A percentile compares a stretch with the other conserved stretches of the same genome.
Evolutionary conservation across 1,140 invertebrate species (phyloP).

Genomic region (Drosophila bifasciata): DNA sequence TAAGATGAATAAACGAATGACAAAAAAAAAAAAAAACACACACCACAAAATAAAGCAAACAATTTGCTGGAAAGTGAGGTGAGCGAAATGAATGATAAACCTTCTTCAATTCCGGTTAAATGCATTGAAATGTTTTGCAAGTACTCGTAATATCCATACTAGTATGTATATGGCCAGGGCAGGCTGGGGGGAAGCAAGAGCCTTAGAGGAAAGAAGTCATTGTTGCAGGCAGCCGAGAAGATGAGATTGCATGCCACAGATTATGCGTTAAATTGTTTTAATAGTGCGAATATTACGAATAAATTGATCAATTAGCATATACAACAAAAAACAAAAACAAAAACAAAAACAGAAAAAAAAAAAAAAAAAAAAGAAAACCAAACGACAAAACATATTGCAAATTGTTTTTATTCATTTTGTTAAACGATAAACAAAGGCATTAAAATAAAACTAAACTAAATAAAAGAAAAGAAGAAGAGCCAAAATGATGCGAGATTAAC

Average conservation of each 20-base stretch:
- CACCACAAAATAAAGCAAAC: slow-evolving; percentile 3
- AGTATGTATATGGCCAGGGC: slow-evolving; percentile 27
- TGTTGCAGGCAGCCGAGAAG: slow-evolving; percentile 1
- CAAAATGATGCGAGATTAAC: slow-evolving; percentile 12
- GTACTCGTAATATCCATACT: slow-evolving; percentile 38
- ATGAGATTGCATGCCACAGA: slow-evolving; percentile 45
- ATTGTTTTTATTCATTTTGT: slow-evolving; percentile 83
- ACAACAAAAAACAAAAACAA: slow-evolving; percentile 48
- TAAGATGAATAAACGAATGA: slow-evolving; percentile 56
- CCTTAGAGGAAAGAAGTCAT: too few relatives aligned
- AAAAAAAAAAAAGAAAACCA: slow-evolving; percentile 26
- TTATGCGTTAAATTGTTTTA: slow-evolving; percentile 80
- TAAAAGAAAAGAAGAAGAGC: slow-evolving; percentile 26
- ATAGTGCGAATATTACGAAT: slow-evolving; percentile 78
- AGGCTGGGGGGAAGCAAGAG: slow-evolving; percentile 4
- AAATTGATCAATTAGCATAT: slow-evolving; percentile 81
- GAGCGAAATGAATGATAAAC: slow-evolving; percentile 26
- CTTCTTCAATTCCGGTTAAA: slow-evolving; percentile 29
- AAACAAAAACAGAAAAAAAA: slow-evolving; percentile 2
- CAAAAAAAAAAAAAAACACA: slow-evolving; percentile 21
- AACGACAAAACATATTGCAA: slow-evolving; percentile 62
- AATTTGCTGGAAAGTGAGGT: slow-evolving; percentile 10
- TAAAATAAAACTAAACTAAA: slow-evolving; percentile 46
- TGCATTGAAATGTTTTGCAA: slow-evolving; percentile 46
- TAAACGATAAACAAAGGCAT: slow-evolving; percentile 58